Evolutionary conservation across 1,140 invertebrate species (phyloP).

Genomic region (Heliothis subflexa): DNA sequence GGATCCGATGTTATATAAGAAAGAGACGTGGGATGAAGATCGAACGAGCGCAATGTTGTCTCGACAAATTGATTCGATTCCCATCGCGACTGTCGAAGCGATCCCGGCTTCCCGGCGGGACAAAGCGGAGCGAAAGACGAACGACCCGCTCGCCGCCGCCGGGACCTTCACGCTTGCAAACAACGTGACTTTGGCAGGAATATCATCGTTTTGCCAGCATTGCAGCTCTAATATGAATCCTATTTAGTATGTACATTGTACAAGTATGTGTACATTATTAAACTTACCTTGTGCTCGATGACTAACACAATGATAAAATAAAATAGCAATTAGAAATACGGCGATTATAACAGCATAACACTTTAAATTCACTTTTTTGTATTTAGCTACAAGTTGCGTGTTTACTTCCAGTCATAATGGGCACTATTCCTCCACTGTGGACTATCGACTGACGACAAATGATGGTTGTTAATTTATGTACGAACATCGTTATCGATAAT

Average conservation of each 20-base stretch:
- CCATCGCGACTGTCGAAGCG: conserved; percentile 65
- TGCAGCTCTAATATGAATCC: conserved; percentile 47
- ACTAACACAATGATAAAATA: background rate
- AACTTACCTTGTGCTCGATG: background rate
- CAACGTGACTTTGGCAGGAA: conserved; percentile 44
- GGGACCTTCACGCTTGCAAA: conserved; percentile 47
- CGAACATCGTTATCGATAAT: background rate
- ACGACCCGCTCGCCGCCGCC: conserved; percentile 48
- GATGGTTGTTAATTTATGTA: conserved; percentile 16
- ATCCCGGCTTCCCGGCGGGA: conserved; percentile 61
- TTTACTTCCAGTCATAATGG: background rate
- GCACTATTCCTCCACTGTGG: background rate
- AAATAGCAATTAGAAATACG: background rate
- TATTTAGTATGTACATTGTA: conserved; percentile 24
- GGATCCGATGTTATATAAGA: conserved; percentile 48
- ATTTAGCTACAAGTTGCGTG: background rate
- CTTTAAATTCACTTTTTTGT: conserved; percentile 1
- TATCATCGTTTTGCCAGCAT: conserved; percentile 43
- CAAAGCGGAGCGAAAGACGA: conserved; percentile 52
- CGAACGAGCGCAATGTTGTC: conserved; percentile 69
- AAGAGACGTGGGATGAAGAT: conserved; percentile 59
- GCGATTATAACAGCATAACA: background rate
- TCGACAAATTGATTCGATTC: conserved; percentile 80
- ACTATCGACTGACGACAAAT: conserved; percentile 19
- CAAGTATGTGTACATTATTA: conserved; percentile 45